These are phyloP conservation scores for Ailuropoda melanoleuca DNA, from an alignment of 2,113 vertebrate species.

Conservation along the genomic window DNA sequence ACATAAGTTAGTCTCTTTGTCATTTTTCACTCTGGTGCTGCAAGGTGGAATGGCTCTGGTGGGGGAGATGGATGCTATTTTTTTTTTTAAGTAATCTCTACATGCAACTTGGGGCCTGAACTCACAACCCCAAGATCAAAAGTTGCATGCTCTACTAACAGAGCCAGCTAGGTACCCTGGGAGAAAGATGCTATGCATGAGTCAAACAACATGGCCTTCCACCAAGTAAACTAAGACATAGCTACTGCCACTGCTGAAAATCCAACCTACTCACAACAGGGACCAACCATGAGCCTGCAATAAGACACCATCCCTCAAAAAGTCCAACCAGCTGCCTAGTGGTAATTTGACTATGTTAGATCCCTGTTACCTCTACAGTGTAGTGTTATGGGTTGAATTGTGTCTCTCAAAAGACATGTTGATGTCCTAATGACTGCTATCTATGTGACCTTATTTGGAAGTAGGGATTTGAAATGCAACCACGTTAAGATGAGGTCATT, in stretches of 20 bases:
- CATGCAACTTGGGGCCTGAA: background rate
- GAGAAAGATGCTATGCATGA: background rate
- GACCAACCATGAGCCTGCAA: background rate
- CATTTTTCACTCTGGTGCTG: background rate
- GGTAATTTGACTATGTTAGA: background rate
- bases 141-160: background rate
- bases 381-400: background rate
- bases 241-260: background rate
- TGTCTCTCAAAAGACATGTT: background rate
- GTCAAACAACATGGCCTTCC: background rate
- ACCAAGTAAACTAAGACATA: background rate
- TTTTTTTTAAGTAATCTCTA: background rate
- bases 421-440: background rate
- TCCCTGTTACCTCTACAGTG: background rate
- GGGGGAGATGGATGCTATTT: background rate
- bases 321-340: background rate
- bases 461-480: background rate
- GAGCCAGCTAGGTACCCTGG: background rate
- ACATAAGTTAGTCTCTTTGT: background rate
- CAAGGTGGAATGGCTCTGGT: background rate
- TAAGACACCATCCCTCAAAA: background rate
- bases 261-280: background rate
- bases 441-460: background rate
- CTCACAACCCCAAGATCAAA: background rate
- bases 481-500: background rate